A percentile compares a stretch with the other conserved stretches of the same genome.
phyloP scores from a whole-genome alignment of 1,140 invertebrate genomes.

The Coenobita brevimanus region DNA sequence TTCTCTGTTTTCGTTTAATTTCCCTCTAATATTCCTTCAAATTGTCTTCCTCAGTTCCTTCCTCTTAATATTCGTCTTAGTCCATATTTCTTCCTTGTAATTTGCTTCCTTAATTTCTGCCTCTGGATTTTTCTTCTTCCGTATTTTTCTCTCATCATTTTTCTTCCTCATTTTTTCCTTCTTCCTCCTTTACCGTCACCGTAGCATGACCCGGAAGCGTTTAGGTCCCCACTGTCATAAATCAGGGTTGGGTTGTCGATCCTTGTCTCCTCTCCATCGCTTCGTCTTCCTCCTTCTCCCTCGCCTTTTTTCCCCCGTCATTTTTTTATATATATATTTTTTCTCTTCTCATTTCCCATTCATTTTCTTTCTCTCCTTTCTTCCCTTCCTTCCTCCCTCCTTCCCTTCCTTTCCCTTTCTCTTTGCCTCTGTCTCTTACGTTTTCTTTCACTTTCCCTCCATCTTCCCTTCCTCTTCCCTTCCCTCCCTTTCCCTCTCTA shows the following conservation, averaged over 20 bases:
- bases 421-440: too few species aligned
- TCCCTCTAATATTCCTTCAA: not conserved
- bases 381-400: not conserved
- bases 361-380: not conserved
- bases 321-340: not conserved
- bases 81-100: not conserved
- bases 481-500: not conserved
- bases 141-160: not conserved
- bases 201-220: conserved; percentile 13
- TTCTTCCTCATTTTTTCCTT: not conserved
- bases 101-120: not conserved
- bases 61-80: too few species aligned
- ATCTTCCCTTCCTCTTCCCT: too few species aligned
- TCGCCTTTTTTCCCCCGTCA: not conserved
- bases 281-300: not conserved
- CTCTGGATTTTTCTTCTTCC: not conserved
- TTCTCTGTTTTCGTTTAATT: not conserved
- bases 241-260: conserved; percentile 6
- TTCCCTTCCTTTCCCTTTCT: not conserved
- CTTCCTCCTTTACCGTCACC: not conserved
- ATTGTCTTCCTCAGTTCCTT: not conserved
- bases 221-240: not conserved
- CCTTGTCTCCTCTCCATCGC: not conserved
- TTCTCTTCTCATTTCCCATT: not conserved
- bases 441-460: too few species aligned